phyloP scores from a whole-genome alignment of 1,140 invertebrate species.

The Scylla paramamosain region DNA sequence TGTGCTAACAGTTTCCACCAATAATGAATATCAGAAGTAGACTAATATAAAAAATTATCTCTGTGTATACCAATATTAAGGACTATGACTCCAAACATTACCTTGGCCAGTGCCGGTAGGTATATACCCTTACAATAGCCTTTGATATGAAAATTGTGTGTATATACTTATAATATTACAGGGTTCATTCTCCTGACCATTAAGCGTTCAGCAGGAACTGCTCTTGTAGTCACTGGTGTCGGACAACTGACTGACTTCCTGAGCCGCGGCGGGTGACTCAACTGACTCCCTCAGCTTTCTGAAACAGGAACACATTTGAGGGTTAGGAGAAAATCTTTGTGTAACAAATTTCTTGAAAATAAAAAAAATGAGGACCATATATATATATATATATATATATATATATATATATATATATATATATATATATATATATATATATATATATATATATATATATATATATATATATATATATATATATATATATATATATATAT shows the following conservation, averaged over 20 bases:
- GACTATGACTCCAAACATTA: slow-evolving; percentile 55
- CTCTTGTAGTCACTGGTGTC: slow-evolving; percentile 78
- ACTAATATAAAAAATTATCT: slow-evolving; percentile 65
- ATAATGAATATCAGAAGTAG: slow-evolving; percentile 60
- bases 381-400: not conserved
- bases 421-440: not conserved
- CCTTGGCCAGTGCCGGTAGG: slow-evolving; percentile 45
- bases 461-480: not conserved
- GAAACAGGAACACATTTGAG: slow-evolving; percentile 28
- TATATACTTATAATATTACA: slow-evolving; percentile 51
- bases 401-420: not conserved
- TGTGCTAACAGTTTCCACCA: slow-evolving; percentile 54
- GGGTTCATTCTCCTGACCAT: slow-evolving; percentile 44
- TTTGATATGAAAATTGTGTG: slow-evolving; percentile 71
- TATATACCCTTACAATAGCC: slow-evolving; percentile 44
- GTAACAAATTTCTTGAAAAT: not conserved
- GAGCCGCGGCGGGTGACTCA: slow-evolving; percentile 30
- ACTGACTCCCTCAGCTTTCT: slow-evolving; percentile 61
- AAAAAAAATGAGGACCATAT: not conserved
- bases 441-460: slow-evolving; percentile 6
- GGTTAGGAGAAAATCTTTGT: not conserved
- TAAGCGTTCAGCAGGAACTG: slow-evolving; percentile 75
- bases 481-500: not conserved
- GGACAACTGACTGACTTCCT: slow-evolving; percentile 70
- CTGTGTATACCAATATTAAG: slow-evolving; percentile 60